Base-by-base conservation (phyloP, 2,888 invertebrate genomes). In the Maniola hyperantus region DNA sequence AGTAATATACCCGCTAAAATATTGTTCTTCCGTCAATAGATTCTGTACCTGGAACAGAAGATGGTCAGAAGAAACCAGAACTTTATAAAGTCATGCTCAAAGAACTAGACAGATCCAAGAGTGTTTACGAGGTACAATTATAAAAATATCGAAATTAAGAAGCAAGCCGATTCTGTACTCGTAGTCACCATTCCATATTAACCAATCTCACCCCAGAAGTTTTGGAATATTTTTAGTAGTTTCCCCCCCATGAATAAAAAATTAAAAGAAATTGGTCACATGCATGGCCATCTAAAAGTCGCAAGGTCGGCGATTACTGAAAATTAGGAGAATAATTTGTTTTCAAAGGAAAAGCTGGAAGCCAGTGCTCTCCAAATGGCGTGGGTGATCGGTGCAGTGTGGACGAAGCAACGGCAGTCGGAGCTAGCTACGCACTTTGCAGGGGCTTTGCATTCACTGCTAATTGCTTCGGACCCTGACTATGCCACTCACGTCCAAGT, bases 371-470 rank as follows among this genome's bases (percentile, higher is more conserved):
- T 95, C 18, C 94, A 95, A 78, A 94, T 95, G 93, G 95, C 94
- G 4, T 96, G 96, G 95, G 93, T 96, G 33, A 92, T 94, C 0
- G 94, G 95, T 0, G 94, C 94, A 0, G 92, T 95, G 11, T 95
- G 94, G 88, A 95, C 95, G 0, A 87, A 93, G 75, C 93, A 94
- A 65, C 93, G 95, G 33, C 95, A 95, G 77, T 75, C 81, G 0
- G 94, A 95, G 64, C 83, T 95, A 0, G 93, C 93, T 0, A 94
- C 93, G 86, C 87, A 96, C 50, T 89, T 96, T 53, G 84, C 93
- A 8, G 93, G 94, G 0, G 91, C 95, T 0, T 81, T 95, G 6
- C 88, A 93, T 67, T 95, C 95, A 0, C 76, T 96, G 57, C 87
- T 94, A 33, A 83, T 93, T 11, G 93, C 95, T 0, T 94, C 95